Evolutionary conservation across 2,113 vertebrate species (phyloP), one percentile per base, ranked within the genome.

Genomic region (Todiramphus chloris): DNA sequence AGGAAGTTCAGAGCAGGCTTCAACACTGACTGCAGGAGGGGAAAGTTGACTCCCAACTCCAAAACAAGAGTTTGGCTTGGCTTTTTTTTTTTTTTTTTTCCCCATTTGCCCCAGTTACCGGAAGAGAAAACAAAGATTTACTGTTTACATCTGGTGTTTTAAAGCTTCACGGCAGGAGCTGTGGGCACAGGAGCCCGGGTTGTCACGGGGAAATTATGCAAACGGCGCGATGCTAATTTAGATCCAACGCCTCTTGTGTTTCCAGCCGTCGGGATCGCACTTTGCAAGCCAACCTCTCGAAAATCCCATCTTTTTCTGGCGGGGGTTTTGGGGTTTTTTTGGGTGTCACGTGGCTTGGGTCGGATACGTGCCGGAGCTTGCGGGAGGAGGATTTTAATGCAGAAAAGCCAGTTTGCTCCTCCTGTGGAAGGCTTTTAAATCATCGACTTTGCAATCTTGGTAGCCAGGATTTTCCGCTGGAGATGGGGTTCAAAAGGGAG

Each of bases 1-100:
- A 98, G 96, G 90, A 94, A 96, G 94, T 21, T 96, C 68, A 21
- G 73, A 93, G 83, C 79, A 44, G 3, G 83, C 88, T 97, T 73
- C 85, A 74, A 83, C 78, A 20, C 75, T 89, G 95, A 58, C 87
- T 94, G 92, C 94, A 39, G 79, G 96, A 92, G 76, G 50, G 69
- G 24, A 70, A 96, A 94, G 10, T 90, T 82, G 21, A 35, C 76
- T 81, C 82, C 63, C 88, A 68, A 25, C 93, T 96, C 87, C 66
- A 6, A 25, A 66, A 30, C 13, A 2, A 2, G 93, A 94, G 92
- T 12, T 78, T 78, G 87, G n/a, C 24, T 33, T 28, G 10, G 25
- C 11, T 19, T 56, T 63, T 55, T 41, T 56, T 63, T 58, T 41
- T 9, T 72, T 19, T 56, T 63, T 55, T 41, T 56, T 63, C 55